A percentile compares a stretch with the other conserved stretches of the same genome.
phyloP scores from a whole-genome alignment of 2,888 invertebrate genomes.

The Lumbricus terrestris region DNA sequence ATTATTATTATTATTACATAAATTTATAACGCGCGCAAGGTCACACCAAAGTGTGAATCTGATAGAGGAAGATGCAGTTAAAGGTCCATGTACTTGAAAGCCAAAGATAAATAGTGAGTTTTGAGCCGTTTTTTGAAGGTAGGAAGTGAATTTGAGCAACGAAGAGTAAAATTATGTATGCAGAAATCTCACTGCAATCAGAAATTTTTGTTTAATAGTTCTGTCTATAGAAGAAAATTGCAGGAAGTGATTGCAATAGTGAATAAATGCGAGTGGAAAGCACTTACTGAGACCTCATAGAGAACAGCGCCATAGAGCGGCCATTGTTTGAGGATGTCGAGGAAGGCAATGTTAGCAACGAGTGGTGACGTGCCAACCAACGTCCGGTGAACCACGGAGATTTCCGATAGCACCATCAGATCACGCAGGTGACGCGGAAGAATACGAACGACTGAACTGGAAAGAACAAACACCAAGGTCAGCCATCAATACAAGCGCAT shows the following conservation, averaged over 20 bases:
- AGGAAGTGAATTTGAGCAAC: too few species aligned
- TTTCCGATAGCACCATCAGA: conserved; percentile 75
- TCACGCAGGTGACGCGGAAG: conserved; percentile 78
- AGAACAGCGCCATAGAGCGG: conserved; percentile 88
- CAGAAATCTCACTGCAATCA: neutral
- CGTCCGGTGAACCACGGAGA: conserved; percentile 86
- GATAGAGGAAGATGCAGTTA: too few species aligned
- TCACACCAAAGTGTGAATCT: too few species aligned
- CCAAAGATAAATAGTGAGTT: too few species aligned
- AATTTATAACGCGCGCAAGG: too few species aligned
- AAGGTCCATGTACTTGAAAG: too few species aligned
- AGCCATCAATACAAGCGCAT: neutral
- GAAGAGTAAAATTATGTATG: neutral
- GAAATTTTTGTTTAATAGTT: neutral
- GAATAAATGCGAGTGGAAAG: neutral
- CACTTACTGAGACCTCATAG: conserved; percentile 84
- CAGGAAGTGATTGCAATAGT: neutral
- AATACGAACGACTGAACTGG: conserved; percentile 61
- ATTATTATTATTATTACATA: too few species aligned
- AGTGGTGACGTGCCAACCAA: conserved; percentile 80
- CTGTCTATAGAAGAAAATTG: neutral
- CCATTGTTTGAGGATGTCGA: conserved; percentile 90
- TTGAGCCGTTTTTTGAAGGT: too few species aligned
- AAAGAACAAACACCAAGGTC: conserved; percentile 25
- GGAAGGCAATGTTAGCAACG: conserved; percentile 86